Base-by-base conservation (phyloP, 2,888 invertebrate species). In the Argyra leucocephala region DNA sequence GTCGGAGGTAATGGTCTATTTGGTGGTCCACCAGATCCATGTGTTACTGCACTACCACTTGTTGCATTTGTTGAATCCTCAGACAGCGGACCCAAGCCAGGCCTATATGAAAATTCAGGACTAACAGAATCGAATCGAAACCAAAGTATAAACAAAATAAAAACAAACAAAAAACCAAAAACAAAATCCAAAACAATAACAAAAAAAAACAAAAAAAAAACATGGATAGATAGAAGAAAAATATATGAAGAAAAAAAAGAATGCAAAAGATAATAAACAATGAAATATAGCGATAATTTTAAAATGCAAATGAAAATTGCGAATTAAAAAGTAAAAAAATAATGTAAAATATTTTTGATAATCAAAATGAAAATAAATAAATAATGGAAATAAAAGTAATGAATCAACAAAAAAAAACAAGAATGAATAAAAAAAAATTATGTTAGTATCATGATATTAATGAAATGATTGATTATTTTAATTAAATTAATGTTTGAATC, bases 1-100 rank as follows among this genome's bases (percentile, higher is more conserved):
- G 96, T 96, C 63, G 96, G 96, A 66, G 96, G 96, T 74, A 96
- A 83, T 64, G 96, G 96, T 72, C 95, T 86, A 77, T 94, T 95
- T 68, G 95, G 95, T 72, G 93, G 90, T 65, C 89, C 88, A 66
- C 88, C 88, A 71, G 82, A 80, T 69, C 78, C 80, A 63, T 76
- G 72, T 18, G 68, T 67, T 71, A 77, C 73, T 68, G 72, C 72
- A 72, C 67, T 75, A 77, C 9, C 79, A 76, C 74, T 77, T 74
- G 73, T 71, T 67, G 75, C 72, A 65, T 75, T 78, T 37, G 81
- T 78, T 67, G 79, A 74, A 67, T 83, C 83, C 76, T 84, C 84
- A 37, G 85, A 82, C 72, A 86, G 84, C 67, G 84, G 84, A 75
- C 85, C 84, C 80, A 88, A 81, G 60, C 88, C 88, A 73, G 86